Evolutionary conservation across 2,888 invertebrate species (phyloP).

Genomic region (Andricus curvator): DNA sequence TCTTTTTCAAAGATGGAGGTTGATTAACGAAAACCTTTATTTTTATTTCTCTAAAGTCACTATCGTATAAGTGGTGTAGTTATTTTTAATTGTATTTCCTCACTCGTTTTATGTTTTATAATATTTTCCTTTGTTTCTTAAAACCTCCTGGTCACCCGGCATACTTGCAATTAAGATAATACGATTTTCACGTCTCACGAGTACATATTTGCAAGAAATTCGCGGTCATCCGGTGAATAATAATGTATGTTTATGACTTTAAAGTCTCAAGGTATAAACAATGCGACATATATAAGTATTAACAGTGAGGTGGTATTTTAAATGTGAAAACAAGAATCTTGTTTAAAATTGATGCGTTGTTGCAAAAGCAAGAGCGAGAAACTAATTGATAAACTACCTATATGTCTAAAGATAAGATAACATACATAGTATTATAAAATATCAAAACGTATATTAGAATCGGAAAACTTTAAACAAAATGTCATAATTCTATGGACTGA

Average conservation of each 20-base stretch:
- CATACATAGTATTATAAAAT: background rate
- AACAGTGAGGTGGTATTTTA: too few relatives aligned
- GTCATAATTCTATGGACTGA: background rate
- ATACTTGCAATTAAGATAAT: constrained; percentile 18
- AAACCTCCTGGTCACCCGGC: too few relatives aligned
- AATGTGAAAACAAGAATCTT: too few relatives aligned
- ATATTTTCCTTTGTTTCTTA: too few relatives aligned
- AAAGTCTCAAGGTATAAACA: too few relatives aligned
- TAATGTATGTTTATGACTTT: too few relatives aligned
- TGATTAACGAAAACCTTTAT: too few relatives aligned
- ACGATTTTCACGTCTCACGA: constrained; percentile 8
- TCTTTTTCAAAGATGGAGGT: too few relatives aligned
- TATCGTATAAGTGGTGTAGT: constrained; percentile 10
- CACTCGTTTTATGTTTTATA: constrained; percentile 1
- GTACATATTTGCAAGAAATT: background rate
- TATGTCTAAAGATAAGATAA: background rate
- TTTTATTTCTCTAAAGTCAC: background rate
- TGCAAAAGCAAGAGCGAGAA: background rate
- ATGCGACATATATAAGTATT: too few relatives aligned
- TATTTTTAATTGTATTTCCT: constrained; percentile 19
- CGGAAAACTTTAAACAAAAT: background rate
- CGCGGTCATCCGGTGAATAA: too few relatives aligned
- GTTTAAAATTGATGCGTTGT: background rate
- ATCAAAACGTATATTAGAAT: background rate
- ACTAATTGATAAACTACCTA: background rate